Evolutionary conservation across 2,113 vertebrate genomes (phyloP).

Genomic region (Notarius quadriscutis): DNA sequence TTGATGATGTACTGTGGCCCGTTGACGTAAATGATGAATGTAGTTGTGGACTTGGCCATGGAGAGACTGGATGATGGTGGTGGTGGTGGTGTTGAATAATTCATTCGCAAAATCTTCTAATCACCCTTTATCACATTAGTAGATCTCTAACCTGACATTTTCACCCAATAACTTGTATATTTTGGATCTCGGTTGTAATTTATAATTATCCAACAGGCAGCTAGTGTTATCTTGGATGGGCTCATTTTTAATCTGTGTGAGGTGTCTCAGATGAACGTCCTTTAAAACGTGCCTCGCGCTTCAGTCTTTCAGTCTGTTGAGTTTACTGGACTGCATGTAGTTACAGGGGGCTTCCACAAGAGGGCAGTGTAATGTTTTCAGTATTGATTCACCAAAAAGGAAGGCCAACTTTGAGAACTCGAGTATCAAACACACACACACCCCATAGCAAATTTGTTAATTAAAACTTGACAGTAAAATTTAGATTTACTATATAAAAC

Average conservation of each 20-base stretch:
- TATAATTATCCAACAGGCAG: too few relatives aligned
- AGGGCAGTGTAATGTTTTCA: slow-evolving; percentile 26
- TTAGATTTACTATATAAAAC: too few relatives aligned
- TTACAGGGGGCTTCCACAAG: slow-evolving; percentile 34
- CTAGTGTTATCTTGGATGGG: not conserved
- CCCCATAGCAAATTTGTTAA: too few relatives aligned
- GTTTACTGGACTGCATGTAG: slow-evolving; percentile 8
- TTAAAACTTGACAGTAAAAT: too few relatives aligned
- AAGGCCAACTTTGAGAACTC: too few relatives aligned
- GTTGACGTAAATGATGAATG: not conserved
- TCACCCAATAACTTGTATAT: not conserved
- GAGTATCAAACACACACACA: too few relatives aligned
- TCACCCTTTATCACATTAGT: not conserved
- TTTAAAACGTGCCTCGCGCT: not conserved
- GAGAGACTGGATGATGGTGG: not conserved
- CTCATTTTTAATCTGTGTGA: not conserved
- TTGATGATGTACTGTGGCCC: too few relatives aligned
- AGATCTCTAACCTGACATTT: not conserved
- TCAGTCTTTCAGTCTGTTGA: not conserved
- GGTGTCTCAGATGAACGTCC: too few relatives aligned
- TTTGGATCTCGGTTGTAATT: too few relatives aligned
- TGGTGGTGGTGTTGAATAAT: not conserved
- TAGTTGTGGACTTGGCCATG: not conserved
- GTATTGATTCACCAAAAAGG: not conserved
- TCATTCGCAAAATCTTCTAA: not conserved